These are phyloP conservation scores for Thunnus thynnus DNA, from an alignment of 2,113 vertebrate genomes.

Conservation along the genomic window DNA sequence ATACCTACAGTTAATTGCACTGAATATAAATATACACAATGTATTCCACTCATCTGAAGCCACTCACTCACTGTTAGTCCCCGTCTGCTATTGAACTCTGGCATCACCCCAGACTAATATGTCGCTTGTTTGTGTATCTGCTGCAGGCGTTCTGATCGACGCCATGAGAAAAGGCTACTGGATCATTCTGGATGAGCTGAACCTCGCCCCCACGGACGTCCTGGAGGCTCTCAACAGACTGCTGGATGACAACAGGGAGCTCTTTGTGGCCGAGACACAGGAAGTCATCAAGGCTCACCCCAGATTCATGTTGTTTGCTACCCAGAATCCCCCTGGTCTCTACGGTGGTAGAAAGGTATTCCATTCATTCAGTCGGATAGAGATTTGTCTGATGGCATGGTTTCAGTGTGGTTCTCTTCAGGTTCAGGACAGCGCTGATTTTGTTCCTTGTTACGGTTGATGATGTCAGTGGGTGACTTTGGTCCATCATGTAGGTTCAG, in stretches of 20 bases:
- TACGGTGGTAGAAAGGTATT: conserved; percentile 97
- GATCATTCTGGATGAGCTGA: conserved; percentile 97
- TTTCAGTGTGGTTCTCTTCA: too few relatives aligned
- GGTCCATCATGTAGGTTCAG: too few relatives aligned
- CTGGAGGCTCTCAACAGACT: conserved; percentile 96
- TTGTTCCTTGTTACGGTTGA: too few relatives aligned
- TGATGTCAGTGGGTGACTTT: too few relatives aligned
- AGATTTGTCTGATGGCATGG: background rate
- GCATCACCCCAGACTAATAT: background rate
- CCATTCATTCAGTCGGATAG: background rate
- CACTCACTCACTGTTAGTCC: background rate
- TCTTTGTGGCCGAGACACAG: conserved; percentile 96
- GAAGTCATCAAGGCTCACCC: conserved; percentile 96
- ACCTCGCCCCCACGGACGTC: conserved; percentile 97
- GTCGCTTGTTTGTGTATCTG: background rate
- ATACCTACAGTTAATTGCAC: background rate
- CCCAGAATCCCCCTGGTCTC: conserved; percentile 97
- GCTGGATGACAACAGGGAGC: conserved; percentile 96
- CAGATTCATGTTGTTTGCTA: conserved; percentile 97
- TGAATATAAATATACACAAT: background rate
- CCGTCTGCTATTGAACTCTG: background rate
- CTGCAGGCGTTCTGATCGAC: conserved; percentile 93
- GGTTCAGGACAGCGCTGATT: too few relatives aligned
- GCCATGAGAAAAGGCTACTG: conserved; percentile 99
- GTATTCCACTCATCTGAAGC: background rate